Percentiles rank a stretch among this genome's conserved stretches.
phyloP scores from a whole-genome alignment of 2,113 vertebrate genomes.

The Xenopus laevis region DNA sequence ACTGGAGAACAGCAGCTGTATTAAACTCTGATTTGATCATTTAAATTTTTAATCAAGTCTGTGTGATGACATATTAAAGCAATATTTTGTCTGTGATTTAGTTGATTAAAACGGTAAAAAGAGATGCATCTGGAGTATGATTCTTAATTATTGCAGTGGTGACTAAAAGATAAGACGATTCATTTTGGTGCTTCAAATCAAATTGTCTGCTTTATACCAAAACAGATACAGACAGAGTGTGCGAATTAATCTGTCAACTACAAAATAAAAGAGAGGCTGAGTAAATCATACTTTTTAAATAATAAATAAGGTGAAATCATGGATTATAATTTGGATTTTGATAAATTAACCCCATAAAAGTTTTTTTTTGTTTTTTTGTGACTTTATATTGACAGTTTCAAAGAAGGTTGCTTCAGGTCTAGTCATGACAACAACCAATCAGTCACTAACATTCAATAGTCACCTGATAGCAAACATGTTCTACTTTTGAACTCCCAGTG shows the following conservation, averaged over 20 bases:
- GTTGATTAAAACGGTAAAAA: constrained; percentile 59
- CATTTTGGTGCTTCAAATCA: constrained; percentile 65
- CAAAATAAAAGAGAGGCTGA: neutral
- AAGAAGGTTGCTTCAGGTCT: too few species aligned
- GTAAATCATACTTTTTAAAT: too few species aligned
- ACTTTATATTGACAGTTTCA: too few species aligned
- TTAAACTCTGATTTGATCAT: constrained; percentile 60
- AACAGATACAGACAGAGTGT: constrained; percentile 57
- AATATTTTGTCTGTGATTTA: constrained; percentile 61
- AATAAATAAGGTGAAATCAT: too few species aligned
- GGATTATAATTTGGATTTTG: too few species aligned
- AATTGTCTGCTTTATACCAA: constrained; percentile 62
- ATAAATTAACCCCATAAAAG: too few species aligned
- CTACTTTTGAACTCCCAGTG: too few species aligned
- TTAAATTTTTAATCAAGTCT: constrained; percentile 57
- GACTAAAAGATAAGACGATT: constrained; percentile 58
- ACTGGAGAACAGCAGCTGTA: constrained; percentile 52
- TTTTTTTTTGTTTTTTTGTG: too few species aligned
- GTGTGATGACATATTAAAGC: constrained; percentile 59
- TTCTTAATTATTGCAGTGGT: constrained; percentile 63
- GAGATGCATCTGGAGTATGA: constrained; percentile 56
- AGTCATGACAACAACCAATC: too few species aligned
- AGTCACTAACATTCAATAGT: too few species aligned
- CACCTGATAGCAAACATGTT: too few species aligned
- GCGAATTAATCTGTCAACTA: constrained; percentile 51